Percentiles rank a stretch among this genome's conserved stretches.
Conservation (phyloP, 2,113 vertebrate species). For the Alethe diademata region DNA sequence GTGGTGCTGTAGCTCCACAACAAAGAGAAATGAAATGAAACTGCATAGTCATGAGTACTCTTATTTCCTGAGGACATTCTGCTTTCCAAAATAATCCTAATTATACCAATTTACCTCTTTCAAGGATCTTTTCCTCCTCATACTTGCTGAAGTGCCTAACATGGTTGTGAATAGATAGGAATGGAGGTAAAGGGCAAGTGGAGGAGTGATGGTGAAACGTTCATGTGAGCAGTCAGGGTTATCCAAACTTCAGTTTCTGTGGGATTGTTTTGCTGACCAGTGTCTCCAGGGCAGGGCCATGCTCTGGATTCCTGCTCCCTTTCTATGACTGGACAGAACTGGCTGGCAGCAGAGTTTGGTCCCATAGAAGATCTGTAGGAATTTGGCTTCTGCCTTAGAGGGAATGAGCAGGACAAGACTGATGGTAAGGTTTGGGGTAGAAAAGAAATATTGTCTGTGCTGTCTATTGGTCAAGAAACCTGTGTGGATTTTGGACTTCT, state of each 20-base stretch:
- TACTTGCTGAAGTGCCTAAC: not conserved
- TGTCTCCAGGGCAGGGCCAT: not conserved
- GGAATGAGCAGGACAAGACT: not conserved
- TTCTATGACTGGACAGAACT: not conserved
- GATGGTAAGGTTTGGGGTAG: not conserved
- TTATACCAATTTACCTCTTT: not conserved
- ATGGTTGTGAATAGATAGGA: not conserved
- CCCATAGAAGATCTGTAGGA: not conserved
- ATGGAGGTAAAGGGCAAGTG: not conserved
- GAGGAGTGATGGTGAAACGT: not conserved
- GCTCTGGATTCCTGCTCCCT: not conserved
- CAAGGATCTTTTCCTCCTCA: not conserved
- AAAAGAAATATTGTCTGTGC: not conserved
- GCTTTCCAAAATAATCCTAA: not conserved
- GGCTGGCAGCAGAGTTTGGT: not conserved
- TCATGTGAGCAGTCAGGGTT: rapidly evolving
- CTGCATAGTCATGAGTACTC: not conserved
- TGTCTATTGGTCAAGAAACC: not conserved
- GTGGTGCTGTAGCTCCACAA: not conserved
- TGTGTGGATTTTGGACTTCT: not conserved
- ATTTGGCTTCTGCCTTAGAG: not conserved
- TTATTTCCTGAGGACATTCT: not conserved
- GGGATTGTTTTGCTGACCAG: not conserved
- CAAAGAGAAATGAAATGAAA: not conserved
- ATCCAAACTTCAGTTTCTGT: not conserved